A percentile compares a stretch with the other conserved stretches of the same genome.
Conservation (phyloP, 2,113 vertebrate genomes). For the Rhegmatorhina hoffmannsi region DNA sequence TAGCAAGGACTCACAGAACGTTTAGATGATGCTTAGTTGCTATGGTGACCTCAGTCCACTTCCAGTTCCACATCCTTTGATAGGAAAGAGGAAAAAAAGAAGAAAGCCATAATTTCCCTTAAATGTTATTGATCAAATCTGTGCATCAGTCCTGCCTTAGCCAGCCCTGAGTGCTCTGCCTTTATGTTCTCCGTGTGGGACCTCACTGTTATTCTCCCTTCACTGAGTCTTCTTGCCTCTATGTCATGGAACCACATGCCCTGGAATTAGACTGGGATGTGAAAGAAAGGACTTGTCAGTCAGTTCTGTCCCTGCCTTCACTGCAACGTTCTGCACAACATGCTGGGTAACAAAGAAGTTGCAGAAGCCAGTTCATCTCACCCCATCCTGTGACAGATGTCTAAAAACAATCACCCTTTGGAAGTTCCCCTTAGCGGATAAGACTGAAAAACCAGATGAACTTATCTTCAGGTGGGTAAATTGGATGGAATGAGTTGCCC, state of each 20-base stretch:
- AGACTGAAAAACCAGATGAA: not conserved
- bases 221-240: not conserved
- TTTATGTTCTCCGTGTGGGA: not conserved
- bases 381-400: not conserved
- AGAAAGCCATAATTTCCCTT: not conserved
- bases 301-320: not conserved
- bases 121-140: not conserved
- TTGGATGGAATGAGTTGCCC: not conserved
- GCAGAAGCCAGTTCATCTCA: not conserved
- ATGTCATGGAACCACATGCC: not conserved
- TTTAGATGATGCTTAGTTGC: conserved; percentile 37
- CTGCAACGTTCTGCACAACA: not conserved
- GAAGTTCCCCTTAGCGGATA: not conserved
- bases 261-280: not conserved
- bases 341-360: not conserved
- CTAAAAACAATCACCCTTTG: not conserved
- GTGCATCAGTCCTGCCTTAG: not conserved
- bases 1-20: not conserved
- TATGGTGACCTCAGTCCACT: conserved; percentile 55
- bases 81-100: not conserved
- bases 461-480: not conserved
- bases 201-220: not conserved
- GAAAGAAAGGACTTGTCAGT: not conserved
- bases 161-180: not conserved
- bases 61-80: not conserved